phyloP scores from a whole-genome alignment of 2,888 invertebrate species.

The Anthrax anthrax region DNA sequence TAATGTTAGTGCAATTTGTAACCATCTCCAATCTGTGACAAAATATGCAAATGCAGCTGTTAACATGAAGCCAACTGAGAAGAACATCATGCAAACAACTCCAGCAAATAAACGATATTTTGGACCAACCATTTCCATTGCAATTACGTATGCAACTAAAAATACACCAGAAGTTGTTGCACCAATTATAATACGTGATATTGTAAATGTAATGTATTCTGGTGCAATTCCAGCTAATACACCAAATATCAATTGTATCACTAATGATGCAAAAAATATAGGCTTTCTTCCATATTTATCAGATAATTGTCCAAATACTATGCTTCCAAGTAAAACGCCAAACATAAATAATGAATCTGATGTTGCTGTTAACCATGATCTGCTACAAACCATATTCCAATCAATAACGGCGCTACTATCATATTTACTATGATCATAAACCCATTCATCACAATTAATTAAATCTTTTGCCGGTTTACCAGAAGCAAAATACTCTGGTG shows the following conservation, averaged over 20 bases:
- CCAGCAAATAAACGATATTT: constrained; percentile 52
- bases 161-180: constrained; percentile 64
- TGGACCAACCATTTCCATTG: constrained; percentile 62
- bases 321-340: constrained; percentile 57
- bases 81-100: constrained; percentile 58
- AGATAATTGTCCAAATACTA: constrained; percentile 55
- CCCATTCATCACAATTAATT: constrained; percentile 38
- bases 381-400: constrained; percentile 54
- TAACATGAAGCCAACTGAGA: constrained; percentile 55
- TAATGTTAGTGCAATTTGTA: constrained; percentile 54
- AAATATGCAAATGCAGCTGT: constrained; percentile 52
- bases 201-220: constrained; percentile 50
- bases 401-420: constrained; percentile 50
- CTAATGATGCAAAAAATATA: constrained; percentile 56
- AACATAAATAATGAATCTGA: constrained; percentile 57
- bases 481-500: constrained; percentile 23
- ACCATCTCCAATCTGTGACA: constrained; percentile 50
- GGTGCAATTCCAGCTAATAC: constrained; percentile 50
- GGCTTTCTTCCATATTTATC: constrained; percentile 57
- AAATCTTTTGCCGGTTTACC: constrained; percentile 21
- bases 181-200: constrained; percentile 52
- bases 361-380: constrained; percentile 45
- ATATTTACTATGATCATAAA: constrained; percentile 46
- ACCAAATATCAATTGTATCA: constrained; percentile 54
- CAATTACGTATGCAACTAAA: constrained; percentile 63